phyloP scores from a whole-genome alignment of 2,113 vertebrate genomes.

The Odontesthes bonariensis region DNA sequence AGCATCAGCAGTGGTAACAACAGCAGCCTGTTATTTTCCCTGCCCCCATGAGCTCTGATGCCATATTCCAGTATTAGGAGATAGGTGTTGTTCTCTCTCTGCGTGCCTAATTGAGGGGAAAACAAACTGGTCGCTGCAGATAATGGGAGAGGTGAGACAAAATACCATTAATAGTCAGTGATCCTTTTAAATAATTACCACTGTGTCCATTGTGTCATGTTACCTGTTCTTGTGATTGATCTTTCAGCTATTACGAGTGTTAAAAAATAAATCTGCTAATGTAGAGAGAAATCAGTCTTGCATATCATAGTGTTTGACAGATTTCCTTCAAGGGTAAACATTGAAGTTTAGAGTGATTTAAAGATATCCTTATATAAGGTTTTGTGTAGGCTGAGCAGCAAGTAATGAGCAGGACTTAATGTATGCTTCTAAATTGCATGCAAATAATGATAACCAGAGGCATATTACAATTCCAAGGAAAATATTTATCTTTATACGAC shows the following conservation, averaged over 20 bases:
- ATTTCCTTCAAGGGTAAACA: constrained; percentile 38
- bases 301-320: constrained; percentile 17
- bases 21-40: constrained; percentile 57
- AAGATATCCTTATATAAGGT: constrained; percentile 26
- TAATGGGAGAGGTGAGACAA: constrained; percentile 77
- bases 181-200: constrained; percentile 75
- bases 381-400: constrained; percentile 40
- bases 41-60: constrained; percentile 60
- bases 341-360: constrained; percentile 32
- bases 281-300: constrained; percentile 42
- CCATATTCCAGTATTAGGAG: constrained; percentile 62
- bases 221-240: constrained; percentile 54
- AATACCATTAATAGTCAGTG: constrained; percentile 68
- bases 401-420: constrained; percentile 29
- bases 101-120: constrained; percentile 77
- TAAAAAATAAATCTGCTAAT: constrained; percentile 50
- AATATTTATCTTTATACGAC: constrained; percentile 53
- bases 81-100: constrained; percentile 68
- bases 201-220: constrained; percentile 44
- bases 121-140: constrained; percentile 74
- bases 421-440: constrained; percentile 23
- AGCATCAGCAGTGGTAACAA: constrained; percentile 45
- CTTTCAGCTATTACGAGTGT: constrained; percentile 26
- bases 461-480: constrained; percentile 14
- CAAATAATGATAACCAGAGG: constrained; percentile 43